Base-by-base conservation (phyloP, 2,113 vertebrate genomes). In the Anarrhichthys ocellatus region DNA sequence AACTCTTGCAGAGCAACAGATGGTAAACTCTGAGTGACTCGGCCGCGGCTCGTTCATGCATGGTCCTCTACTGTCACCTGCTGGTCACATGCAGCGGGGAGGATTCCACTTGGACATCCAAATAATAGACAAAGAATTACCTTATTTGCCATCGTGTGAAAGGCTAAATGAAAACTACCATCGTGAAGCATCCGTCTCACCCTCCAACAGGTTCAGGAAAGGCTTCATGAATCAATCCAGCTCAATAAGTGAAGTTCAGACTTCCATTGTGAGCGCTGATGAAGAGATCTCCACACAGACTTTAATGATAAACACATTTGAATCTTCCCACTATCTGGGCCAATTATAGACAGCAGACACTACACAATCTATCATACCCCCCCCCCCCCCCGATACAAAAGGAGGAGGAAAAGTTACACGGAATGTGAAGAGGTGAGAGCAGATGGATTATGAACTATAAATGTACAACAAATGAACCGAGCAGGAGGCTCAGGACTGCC, bases 381-480 rank as follows among this genome's bases (percentile, higher is more conserved):
- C 48, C 48, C 48, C 18, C 78, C 82, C 67, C 66, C 73, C 32
- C 65, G 78, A 86, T 81, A 91, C 88, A 91, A 88, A 88, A 84
- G 76, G 65, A 76, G 69, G 40, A 84, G 90, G 91, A 94, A 77
- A 91, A 92, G 91, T 85, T 18, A 73, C 34, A 34, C 4, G n/a
- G 46, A 88, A 82, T 29, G 81, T 78, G 89, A 77, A 34, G 86
- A 88, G 87, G 84, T 90, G 89, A 70, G 82, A 89, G 88, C 90
- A 93, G 93, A 94, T 92, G 92, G 91, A 94, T 92, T 87, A 90
- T 89, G 90, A 93, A 91, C 88, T 91, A 90, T 90, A 87, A 91
- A 87, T 88, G 84, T 92, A 54, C 85, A 90, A 93, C 90, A 91
- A 92, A 93, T 92, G 90, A 92, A 89, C 52, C 36, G 59, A 87